phyloP scores from a whole-genome alignment of 2,797 vertebrate genomes.

The Protosalanx chinensis region DNA sequence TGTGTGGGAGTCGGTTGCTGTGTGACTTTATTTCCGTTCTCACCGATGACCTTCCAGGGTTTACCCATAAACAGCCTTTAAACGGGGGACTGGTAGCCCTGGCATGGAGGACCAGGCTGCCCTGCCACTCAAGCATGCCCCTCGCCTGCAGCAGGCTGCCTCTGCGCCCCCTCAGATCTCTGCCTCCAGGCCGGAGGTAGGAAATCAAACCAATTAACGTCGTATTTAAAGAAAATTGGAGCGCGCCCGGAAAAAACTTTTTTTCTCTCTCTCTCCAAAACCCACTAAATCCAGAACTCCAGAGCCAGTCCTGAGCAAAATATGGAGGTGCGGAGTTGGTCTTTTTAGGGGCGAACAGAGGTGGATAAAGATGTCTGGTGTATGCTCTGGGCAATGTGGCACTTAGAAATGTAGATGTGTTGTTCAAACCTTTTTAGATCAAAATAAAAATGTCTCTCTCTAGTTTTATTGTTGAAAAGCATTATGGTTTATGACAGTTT shows the following conservation, averaged over 20 bases:
- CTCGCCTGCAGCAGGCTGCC: slow-evolving; percentile 51
- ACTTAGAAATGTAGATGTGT: neutral
- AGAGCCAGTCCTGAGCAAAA: slow-evolving; percentile 50
- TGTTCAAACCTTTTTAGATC: neutral
- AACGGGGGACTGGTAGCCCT: slow-evolving; percentile 41
- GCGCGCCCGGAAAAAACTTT: slow-evolving; percentile 70
- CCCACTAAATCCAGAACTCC: slow-evolving; percentile 64
- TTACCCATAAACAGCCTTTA: slow-evolving; percentile 64
- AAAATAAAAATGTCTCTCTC: neutral
- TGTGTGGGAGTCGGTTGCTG: slow-evolving; percentile 14
- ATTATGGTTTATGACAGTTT: neutral
- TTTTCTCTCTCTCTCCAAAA: slow-evolving; percentile 62
- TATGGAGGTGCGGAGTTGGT: neutral
- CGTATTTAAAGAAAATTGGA: slow-evolving; percentile 79
- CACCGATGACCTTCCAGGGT: slow-evolving; percentile 56
- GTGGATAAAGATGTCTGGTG: neutral
- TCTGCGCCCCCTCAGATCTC: slow-evolving; percentile 40
- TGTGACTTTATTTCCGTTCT: slow-evolving; percentile 50
- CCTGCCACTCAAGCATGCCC: slow-evolving; percentile 61
- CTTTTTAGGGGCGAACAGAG: no score
- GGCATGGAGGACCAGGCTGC: slow-evolving; percentile 48
- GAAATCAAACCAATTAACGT: slow-evolving; percentile 77
- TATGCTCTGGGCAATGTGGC: neutral
- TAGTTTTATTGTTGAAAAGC: neutral
- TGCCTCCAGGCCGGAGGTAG: slow-evolving; percentile 68